A percentile compares a stretch with the other conserved stretches of the same genome.
Conservation (phyloP, 2,797 vertebrate species). For the Leucoraja ocellata region DNA sequence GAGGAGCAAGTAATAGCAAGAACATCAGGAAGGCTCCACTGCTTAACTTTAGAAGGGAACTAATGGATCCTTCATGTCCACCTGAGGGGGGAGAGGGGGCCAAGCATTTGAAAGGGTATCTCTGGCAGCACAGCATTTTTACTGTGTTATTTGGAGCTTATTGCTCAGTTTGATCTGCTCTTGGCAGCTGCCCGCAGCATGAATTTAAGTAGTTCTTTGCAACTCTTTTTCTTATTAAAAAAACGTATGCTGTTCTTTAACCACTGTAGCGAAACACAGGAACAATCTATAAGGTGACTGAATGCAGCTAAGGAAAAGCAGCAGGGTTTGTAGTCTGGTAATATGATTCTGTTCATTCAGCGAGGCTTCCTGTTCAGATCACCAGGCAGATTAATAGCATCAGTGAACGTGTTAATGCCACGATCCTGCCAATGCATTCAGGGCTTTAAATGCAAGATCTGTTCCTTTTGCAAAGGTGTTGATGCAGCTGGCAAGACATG, state of each 20-base stretch:
- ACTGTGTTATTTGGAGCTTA: neutral
- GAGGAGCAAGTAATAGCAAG: neutral
- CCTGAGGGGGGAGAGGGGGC: neutral
- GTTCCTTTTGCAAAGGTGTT: slow-evolving; percentile 18
- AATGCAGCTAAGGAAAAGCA: neutral
- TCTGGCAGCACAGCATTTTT: neutral
- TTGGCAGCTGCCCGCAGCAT: neutral
- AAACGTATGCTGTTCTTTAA: neutral
- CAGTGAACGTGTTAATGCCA: slow-evolving; percentile 7
- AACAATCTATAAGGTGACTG: neutral
- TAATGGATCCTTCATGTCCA: neutral
- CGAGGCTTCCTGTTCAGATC: neutral
- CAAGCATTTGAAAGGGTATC: neutral
- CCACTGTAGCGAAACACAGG: neutral
- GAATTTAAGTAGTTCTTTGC: neutral
- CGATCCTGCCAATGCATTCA: neutral
- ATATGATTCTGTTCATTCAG: neutral
- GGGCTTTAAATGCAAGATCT: slow-evolving; percentile 31
- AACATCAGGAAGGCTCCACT: neutral
- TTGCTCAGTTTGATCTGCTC: neutral
- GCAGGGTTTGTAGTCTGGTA: neutral
- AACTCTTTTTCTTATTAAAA: neutral
- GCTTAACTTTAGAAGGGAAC: neutral
- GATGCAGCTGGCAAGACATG: slow-evolving; percentile 16
- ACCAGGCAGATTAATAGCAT: neutral